A percentile compares a stretch with the other conserved stretches of the same genome.
These are phyloP conservation scores for Aramus guarauna DNA, from an alignment of 2,113 vertebrate genomes.

Conservation along the genomic window DNA sequence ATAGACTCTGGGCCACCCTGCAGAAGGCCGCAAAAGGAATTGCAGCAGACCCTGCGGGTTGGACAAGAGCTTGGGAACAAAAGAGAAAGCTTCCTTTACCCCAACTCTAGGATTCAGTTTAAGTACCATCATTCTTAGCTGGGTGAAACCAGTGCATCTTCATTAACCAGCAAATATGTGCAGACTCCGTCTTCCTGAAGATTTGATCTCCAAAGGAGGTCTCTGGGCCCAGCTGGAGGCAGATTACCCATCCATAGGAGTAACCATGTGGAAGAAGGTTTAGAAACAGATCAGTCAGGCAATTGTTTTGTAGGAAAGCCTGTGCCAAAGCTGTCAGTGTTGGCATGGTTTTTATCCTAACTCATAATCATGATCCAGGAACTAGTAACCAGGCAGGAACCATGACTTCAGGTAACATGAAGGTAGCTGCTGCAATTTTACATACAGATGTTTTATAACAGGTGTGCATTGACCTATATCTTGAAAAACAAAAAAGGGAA, in stretches of 20 bases:
- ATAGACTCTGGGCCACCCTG: neutral
- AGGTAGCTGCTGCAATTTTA: neutral
- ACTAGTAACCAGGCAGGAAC: neutral
- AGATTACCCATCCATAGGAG: neutral
- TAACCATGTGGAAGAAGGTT: neutral
- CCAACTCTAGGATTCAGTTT: neutral
- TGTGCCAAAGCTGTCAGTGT: neutral
- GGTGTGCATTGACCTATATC: neutral
- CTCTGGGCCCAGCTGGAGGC: neutral
- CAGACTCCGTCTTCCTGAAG: neutral
- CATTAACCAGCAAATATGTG: neutral
- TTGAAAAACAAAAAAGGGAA: neutral
- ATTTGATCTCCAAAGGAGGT: neutral
- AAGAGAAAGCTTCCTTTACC: neutral
- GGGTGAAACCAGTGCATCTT: neutral
- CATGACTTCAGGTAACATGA: neutral
- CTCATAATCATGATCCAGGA: neutral
- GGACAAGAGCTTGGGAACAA: neutral
- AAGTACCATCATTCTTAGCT: neutral
- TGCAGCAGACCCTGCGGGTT: accelerated
- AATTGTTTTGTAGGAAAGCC: neutral
- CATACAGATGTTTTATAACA: neutral
- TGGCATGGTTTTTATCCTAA: neutral
- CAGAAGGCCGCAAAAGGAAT: neutral
- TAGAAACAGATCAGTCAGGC: neutral